Percentiles rank a stretch among this genome's conserved stretches.
Conservation (phyloP, 1,140 invertebrate species). For the Papilio polytes region DNA sequence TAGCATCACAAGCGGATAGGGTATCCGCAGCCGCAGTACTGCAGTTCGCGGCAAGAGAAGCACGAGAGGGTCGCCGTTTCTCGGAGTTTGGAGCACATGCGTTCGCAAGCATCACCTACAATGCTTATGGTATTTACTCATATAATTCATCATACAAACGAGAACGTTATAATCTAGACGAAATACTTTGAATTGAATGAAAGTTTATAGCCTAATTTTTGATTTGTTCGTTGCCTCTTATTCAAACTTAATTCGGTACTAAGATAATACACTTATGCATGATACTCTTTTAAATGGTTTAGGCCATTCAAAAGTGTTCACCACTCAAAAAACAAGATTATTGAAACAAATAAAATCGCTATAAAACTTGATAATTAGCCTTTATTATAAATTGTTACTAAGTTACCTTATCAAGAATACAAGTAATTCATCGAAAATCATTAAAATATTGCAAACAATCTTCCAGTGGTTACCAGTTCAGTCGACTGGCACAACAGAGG, state of each 20-base stretch:
- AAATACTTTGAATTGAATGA: too few relatives aligned
- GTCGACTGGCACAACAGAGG: too few relatives aligned
- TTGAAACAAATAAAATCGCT: neutral
- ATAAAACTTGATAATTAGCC: neutral
- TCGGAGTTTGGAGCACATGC: constrained; percentile 76
- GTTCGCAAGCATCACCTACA: constrained; percentile 73
- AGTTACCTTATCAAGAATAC: constrained; percentile 5
- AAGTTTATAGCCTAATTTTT: too few relatives aligned
- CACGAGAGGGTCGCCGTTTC: constrained; percentile 68
- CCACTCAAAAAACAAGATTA: neutral
- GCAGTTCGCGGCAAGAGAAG: constrained; percentile 74
- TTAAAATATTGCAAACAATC: neutral
- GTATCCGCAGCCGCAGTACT: constrained; percentile 74
- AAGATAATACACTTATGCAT: too few relatives aligned
- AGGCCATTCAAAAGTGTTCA: too few relatives aligned
- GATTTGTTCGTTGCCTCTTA: too few relatives aligned
- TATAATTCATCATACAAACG: too few relatives aligned
- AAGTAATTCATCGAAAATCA: constrained; percentile 22
- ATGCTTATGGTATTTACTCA: constrained; percentile 66
- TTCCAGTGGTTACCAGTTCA: constrained; percentile 13
- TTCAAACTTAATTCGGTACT: too few relatives aligned
- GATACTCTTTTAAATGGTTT: too few relatives aligned
- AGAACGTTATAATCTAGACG: too few relatives aligned
- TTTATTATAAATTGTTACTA: constrained; percentile 3
- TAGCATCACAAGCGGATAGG: constrained; percentile 53